Evolutionary conservation across 2,797 vertebrate species (phyloP).

Genomic region (Odontamblyopus lacepedii): DNA sequence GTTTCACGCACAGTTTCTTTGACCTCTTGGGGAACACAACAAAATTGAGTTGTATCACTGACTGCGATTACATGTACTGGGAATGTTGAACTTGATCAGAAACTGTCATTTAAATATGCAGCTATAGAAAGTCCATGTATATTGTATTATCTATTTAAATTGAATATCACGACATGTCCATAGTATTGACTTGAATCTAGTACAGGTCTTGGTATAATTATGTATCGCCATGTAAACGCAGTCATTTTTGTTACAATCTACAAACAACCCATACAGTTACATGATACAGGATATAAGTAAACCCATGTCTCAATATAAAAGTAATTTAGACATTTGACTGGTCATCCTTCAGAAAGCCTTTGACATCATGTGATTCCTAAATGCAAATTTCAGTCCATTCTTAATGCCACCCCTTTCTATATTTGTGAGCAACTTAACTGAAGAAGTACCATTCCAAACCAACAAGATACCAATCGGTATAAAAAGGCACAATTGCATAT

Average conservation of each 20-base stretch:
- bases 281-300: conserved; percentile 62
- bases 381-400: conserved; percentile 76
- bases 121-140: background rate
- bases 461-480: conserved; percentile 93
- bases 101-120: background rate
- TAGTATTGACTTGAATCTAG: background rate
- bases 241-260: conserved; percentile 65
- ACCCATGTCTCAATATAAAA: conserved; percentile 49
- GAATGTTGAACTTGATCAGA: background rate
- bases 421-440: conserved; percentile 81
- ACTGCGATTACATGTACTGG: conserved; percentile 4
- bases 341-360: conserved; percentile 83
- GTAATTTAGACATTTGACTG: conserved; percentile 80
- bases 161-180: background rate
- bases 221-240: conserved; percentile 4
- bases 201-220: background rate
- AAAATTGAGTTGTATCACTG: conserved; percentile 32
- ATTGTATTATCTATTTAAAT: background rate
- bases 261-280: conserved; percentile 57
- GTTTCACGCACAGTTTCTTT: conserved; percentile 70
- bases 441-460: conserved; percentile 85
- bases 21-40: conserved; percentile 63
- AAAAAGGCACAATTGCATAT: conserved; percentile 99
- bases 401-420: conserved; percentile 79
- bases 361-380: conserved; percentile 82